Conservation (phyloP, 2,888 invertebrate species). For the Coelinius sp. region DNA sequence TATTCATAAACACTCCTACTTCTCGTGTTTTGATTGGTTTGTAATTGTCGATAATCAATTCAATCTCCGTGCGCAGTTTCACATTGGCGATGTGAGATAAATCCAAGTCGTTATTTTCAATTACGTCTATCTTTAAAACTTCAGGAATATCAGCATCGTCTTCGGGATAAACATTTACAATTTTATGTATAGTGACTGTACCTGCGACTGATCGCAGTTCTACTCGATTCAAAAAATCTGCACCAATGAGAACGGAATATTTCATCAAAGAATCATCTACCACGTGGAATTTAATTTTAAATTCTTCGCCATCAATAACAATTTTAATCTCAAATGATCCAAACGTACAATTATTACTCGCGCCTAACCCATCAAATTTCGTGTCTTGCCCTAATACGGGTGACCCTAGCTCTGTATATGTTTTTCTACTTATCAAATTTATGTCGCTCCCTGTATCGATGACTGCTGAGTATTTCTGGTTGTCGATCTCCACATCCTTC, state of each 20-base stretch:
- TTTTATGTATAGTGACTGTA: slow-evolving; percentile 27
- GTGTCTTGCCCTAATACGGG: slow-evolving; percentile 4
- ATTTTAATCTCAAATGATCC: slow-evolving; percentile 30
- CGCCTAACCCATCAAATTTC: slow-evolving; percentile 35
- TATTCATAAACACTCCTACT: slow-evolving; percentile 49
- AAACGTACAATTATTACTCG: slow-evolving; percentile 27
- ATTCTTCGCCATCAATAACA: slow-evolving; percentile 22
- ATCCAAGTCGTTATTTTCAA: slow-evolving; percentile 26
- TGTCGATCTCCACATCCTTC: slow-evolving; percentile 36
- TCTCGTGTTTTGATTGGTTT: slow-evolving; percentile 46
- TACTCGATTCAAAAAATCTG: slow-evolving; percentile 34
- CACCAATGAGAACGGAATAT: slow-evolving; percentile 35
- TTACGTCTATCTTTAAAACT: slow-evolving; percentile 29
- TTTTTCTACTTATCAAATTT: slow-evolving; percentile 27
- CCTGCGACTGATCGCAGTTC: slow-evolving; percentile 32
- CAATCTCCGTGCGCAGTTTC: neutral
- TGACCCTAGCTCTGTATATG: slow-evolving; percentile 33
- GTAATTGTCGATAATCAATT: slow-evolving; percentile 45
- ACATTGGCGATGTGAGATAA: slow-evolving; percentile 38
- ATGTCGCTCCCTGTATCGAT: slow-evolving; percentile 44
- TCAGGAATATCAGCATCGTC: neutral
- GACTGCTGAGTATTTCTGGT: slow-evolving; percentile 30
- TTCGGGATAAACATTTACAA: neutral
- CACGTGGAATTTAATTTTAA: slow-evolving; percentile 31
- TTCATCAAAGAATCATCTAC: slow-evolving; percentile 30